A percentile compares a stretch with the other conserved stretches of the same genome.
phyloP scores from a whole-genome alignment of 2,113 vertebrate genomes.

The Syngnathoides biaculeatus region DNA sequence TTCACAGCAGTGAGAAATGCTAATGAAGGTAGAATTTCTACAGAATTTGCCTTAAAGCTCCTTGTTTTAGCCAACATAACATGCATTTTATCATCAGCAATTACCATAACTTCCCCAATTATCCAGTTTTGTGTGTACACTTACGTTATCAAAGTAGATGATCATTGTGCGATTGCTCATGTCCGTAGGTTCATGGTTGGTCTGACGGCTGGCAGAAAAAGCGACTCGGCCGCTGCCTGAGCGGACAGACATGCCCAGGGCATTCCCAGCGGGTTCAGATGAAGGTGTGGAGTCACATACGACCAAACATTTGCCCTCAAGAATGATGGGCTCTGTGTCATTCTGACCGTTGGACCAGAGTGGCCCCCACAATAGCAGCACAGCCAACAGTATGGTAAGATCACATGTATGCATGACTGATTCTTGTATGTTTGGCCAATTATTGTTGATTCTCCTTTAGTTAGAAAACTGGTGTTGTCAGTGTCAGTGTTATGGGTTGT shows the following conservation, averaged over 20 bases:
- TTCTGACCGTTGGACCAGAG: constrained; percentile 65
- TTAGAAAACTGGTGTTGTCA: background rate
- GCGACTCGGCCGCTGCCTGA: constrained; percentile 74
- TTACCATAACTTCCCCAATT: too few species aligned
- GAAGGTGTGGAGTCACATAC: constrained; percentile 80
- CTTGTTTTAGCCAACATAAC: background rate
- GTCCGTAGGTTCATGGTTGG: constrained; percentile 79
- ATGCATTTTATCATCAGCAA: too few species aligned
- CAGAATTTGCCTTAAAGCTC: background rate
- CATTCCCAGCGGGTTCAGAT: constrained; percentile 69
- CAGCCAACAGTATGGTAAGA: constrained; percentile 36
- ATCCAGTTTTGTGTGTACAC: constrained; percentile 21
- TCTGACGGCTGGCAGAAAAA: constrained; percentile 77
- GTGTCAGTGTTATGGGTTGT: constrained; percentile 5
- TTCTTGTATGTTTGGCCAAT: constrained; percentile 6
- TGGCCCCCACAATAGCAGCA: constrained; percentile 59
- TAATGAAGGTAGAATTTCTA: background rate
- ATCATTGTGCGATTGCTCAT: constrained; percentile 81
- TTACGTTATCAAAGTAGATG: constrained; percentile 80
- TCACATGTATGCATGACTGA: constrained; percentile 49
- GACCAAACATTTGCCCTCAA: constrained; percentile 78
- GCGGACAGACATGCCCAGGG: constrained; percentile 77
- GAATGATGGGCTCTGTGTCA: constrained; percentile 78
- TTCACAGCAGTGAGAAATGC: too few species aligned
- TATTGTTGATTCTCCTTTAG: constrained; percentile 12